Evolutionary conservation across 2,113 vertebrate species (phyloP).

Genomic region (Cryptotis parvus): DNA sequence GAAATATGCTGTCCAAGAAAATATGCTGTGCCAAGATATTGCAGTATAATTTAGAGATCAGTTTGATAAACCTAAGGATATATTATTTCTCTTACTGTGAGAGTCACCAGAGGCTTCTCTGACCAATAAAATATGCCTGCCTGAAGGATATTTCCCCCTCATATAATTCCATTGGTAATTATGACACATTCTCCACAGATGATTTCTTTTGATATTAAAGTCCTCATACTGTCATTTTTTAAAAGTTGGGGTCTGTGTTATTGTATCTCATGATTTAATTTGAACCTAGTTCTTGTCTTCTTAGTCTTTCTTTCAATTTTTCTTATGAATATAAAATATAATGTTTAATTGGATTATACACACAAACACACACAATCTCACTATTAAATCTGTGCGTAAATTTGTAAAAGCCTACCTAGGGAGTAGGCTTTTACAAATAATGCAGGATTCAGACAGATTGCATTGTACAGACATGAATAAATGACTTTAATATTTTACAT

Average conservation of each 20-base stretch:
- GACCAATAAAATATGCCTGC: background rate
- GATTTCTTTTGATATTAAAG: background rate
- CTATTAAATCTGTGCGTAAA: background rate
- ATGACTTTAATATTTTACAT: background rate
- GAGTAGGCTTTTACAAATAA: background rate
- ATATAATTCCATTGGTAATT: background rate
- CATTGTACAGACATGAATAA: background rate
- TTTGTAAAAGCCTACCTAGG: no score
- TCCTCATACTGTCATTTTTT: background rate
- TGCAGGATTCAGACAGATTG: background rate
- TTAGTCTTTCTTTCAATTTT: background rate
- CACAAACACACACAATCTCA: background rate
- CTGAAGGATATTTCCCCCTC: background rate
- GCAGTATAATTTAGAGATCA: background rate
- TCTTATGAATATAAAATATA: background rate
- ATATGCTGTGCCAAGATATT: background rate
- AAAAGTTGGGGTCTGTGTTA: background rate
- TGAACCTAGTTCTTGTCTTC: background rate
- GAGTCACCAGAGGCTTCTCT: background rate
- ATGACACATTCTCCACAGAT: background rate
- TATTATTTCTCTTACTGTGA: background rate
- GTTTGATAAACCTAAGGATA: background rate
- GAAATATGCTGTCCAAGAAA: background rate
- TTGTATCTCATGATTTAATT: background rate
- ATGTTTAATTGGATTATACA: background rate